Evolutionary conservation across 2,797 vertebrate genomes (phyloP).

Genomic region (Brachymystax lenok): DNA sequence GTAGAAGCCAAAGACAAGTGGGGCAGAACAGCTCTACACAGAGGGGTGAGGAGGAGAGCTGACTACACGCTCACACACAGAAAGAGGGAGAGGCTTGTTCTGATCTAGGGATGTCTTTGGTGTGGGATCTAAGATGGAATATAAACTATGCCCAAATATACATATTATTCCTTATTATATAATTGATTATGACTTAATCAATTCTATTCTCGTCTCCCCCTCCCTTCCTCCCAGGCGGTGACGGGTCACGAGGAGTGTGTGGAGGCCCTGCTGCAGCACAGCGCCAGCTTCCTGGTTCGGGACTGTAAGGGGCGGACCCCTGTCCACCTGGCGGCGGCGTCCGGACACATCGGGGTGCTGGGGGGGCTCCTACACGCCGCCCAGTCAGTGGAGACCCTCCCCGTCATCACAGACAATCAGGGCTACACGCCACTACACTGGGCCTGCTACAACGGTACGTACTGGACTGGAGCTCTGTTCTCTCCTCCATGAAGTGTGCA

Average conservation of each 20-base stretch:
- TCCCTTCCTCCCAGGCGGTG: conserved; percentile 81
- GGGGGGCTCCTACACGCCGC: conserved; percentile 93
- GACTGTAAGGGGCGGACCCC: conserved; percentile 92
- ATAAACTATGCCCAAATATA: neutral
- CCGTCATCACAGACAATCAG: conserved; percentile 88
- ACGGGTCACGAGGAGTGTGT: conserved; percentile 96
- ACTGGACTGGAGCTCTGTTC: neutral
- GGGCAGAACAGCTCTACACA: conserved; percentile 93
- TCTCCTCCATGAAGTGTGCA: no score
- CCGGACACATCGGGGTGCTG: conserved; percentile 93
- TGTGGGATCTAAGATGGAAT: neutral
- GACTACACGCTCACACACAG: neutral
- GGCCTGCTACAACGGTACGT: conserved; percentile 97
- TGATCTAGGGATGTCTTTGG: neutral
- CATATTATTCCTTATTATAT: neutral
- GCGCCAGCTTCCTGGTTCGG: conserved; percentile 86
- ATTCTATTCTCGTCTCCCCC: neutral
- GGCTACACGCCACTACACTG: conserved; percentile 98
- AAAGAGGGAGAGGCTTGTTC: neutral
- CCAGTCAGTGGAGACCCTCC: conserved; percentile 82
- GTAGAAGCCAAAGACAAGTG: conserved; percentile 98
- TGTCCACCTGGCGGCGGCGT: conserved; percentile 92
- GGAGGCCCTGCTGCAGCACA: conserved; percentile 94
- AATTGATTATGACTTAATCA: no score
- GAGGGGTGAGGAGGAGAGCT: conserved; percentile 83